These are phyloP conservation scores for Pseudorhombus dupliciocellatus DNA, from an alignment of 2,113 vertebrate genomes.

Conservation along the genomic window DNA sequence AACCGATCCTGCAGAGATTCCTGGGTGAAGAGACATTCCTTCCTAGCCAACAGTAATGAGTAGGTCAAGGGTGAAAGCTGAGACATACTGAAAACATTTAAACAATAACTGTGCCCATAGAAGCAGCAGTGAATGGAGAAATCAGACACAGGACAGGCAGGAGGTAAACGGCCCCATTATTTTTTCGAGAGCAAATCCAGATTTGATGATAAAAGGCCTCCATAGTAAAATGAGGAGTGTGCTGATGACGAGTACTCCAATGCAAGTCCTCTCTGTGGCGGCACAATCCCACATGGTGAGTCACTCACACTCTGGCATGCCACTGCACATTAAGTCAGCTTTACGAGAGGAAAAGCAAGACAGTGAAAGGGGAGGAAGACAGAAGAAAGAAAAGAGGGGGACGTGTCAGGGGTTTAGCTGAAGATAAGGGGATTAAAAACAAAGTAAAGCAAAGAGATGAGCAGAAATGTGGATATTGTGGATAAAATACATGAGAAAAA, in stretches of 20 bases:
- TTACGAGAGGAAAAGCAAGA: conserved; percentile 52
- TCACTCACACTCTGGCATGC: conserved; percentile 71
- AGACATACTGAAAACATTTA: conserved; percentile 14
- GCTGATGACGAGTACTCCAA: conserved; percentile 41
- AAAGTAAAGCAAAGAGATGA: not conserved
- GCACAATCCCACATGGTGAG: conserved; percentile 68
- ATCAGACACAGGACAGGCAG: not conserved
- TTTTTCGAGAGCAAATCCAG: conserved; percentile 7
- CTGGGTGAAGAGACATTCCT: conserved; percentile 19
- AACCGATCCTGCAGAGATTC: conserved; percentile 17
- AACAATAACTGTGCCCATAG: conserved; percentile 9
- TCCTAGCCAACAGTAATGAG: conserved; percentile 8
- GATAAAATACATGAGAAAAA: not conserved
- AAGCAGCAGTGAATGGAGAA: not conserved
- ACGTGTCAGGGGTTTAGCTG: not conserved
- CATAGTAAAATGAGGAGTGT: conserved; percentile 45
- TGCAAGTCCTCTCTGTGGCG: conserved; percentile 47
- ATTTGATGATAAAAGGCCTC: conserved; percentile 16
- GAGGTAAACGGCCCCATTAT: not conserved
- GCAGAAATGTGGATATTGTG: not conserved
- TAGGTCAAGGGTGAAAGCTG: conserved; percentile 36
- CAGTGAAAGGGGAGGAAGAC: not conserved
- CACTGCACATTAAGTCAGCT: conserved; percentile 69
- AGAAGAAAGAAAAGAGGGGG: not conserved
- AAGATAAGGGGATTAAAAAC: not conserved